phyloP scores from a whole-genome alignment of 2,797 vertebrate species.

The Thripadectes ignobilis region DNA sequence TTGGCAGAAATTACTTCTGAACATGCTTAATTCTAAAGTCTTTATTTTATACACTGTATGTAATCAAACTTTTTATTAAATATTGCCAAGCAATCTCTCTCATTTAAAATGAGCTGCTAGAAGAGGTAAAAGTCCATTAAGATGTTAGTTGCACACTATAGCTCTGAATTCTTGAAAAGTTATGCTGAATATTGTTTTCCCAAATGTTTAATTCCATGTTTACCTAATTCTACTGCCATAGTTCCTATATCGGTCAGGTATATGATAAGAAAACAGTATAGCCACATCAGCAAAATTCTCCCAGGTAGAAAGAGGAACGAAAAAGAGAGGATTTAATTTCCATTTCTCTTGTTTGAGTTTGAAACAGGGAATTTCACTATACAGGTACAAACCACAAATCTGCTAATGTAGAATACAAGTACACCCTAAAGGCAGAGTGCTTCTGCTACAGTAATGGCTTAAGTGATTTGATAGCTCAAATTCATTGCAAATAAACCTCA shows the following conservation, averaged over 20 bases:
- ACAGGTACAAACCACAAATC: background rate
- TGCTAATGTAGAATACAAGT: slow-evolving; percentile 15
- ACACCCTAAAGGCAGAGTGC: slow-evolving; percentile 32
- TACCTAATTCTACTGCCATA: background rate
- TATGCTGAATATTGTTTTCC: background rate
- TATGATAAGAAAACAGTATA: background rate
- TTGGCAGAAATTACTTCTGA: slow-evolving; percentile 46
- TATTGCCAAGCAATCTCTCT: slow-evolving; percentile 45
- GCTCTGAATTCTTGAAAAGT: slow-evolving; percentile 18
- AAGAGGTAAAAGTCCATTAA: slow-evolving; percentile 56
- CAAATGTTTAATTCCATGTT: background rate
- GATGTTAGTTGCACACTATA: slow-evolving; percentile 39
- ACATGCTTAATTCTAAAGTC: slow-evolving; percentile 30
- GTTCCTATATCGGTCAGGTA: background rate
- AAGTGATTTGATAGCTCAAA: slow-evolving; percentile 40
- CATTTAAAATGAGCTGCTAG: slow-evolving; percentile 48
- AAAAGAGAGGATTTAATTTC: background rate
- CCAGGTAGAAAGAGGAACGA: background rate
- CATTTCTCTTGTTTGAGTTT: background rate
- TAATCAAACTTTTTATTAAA: slow-evolving; percentile 61
- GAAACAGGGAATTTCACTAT: background rate
- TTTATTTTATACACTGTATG: slow-evolving; percentile 28
- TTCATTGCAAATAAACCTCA: slow-evolving; percentile 40
- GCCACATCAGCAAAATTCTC: background rate
- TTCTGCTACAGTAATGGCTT: slow-evolving; percentile 18